Conservation (phyloP, 2,797 vertebrate species). For the Choloepus didactylus region DNA sequence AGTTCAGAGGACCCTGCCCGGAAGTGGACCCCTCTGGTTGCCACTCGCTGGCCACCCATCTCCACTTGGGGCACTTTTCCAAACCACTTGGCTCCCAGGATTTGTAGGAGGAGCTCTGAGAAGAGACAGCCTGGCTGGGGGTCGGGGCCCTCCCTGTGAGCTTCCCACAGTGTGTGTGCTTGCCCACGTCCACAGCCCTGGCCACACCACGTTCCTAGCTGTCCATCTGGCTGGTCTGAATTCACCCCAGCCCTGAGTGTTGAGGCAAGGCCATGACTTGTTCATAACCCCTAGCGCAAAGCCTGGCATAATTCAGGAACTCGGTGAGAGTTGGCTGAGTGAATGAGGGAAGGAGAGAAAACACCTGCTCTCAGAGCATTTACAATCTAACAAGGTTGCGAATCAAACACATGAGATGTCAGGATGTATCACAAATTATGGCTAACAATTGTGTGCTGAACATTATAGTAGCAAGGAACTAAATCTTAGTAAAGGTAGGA, state of each 20-base stretch:
- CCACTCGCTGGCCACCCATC: too few species aligned
- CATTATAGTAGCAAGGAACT: background rate
- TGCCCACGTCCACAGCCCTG: background rate
- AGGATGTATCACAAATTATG: background rate
- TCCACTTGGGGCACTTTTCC: background rate
- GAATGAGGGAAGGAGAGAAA: background rate
- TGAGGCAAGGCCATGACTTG: background rate
- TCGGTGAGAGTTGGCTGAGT: background rate
- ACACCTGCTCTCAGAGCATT: background rate
- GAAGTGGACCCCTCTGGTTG: background rate
- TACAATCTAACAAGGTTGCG: too few species aligned
- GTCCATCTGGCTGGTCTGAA: fast-evolving
- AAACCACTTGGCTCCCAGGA: background rate
- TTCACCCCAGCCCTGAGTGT: background rate
- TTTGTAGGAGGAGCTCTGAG: background rate
- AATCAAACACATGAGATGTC: background rate
- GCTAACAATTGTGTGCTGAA: background rate
- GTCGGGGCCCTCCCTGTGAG: background rate
- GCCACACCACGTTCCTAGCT: background rate
- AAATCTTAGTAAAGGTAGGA: background rate
- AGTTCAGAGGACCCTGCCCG: background rate
- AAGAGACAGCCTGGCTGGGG: background rate
- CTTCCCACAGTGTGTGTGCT: background rate
- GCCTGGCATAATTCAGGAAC: background rate
- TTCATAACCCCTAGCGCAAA: background rate